Evolutionary conservation across 2,797 vertebrate species (phyloP), one percentile per base, ranked within the genome.

Genomic region (Bryconaethiops microstoma): DNA sequence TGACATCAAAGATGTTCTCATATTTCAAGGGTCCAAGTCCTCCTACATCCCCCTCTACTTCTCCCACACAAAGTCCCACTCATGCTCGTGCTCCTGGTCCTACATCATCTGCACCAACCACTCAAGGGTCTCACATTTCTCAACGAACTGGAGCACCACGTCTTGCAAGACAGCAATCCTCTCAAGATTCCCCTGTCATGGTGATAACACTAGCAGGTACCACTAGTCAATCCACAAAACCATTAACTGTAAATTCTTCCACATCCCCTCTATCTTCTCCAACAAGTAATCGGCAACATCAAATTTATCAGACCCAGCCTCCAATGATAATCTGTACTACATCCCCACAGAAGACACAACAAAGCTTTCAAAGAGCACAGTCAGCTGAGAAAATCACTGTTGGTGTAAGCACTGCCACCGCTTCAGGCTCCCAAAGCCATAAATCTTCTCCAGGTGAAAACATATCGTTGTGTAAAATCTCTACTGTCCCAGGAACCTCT

Each of bases 241-340:
- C 95, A 39, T 84, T 95, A 25, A 96, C 96, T 79, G 95, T 96
- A 29, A 95, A 95, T 87, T 95, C 96, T 35, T 95, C 93, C 50
- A 96, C 95, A 0, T 99, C 98, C 40, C 97, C 97, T 23, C 86
- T 96, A 79, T 96, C 95, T 0, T 98, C 97, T 6, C 97, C 97
- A 78, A 96, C 96, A 81, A 94, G 95, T 87, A 87, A 83, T 5
- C 93, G 87, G 78, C 93, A 92, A 89, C 96, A 95, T 90, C 90
- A 94, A 73, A 89, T 92, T 0, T 87, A 94, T 84, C 96, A 96
- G 3, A 91, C 93, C 77, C 97, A 97, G 69, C 87, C 93, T 83
- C 92, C 94, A 82, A 92, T 88, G 0, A 87, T 92, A 67, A 91
- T 87, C 87, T 92, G 89, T 14, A 90, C 93, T 86, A 91, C 94